phyloP scores from a whole-genome alignment of 1,140 invertebrate genomes.

The Antheraea mylitta region DNA sequence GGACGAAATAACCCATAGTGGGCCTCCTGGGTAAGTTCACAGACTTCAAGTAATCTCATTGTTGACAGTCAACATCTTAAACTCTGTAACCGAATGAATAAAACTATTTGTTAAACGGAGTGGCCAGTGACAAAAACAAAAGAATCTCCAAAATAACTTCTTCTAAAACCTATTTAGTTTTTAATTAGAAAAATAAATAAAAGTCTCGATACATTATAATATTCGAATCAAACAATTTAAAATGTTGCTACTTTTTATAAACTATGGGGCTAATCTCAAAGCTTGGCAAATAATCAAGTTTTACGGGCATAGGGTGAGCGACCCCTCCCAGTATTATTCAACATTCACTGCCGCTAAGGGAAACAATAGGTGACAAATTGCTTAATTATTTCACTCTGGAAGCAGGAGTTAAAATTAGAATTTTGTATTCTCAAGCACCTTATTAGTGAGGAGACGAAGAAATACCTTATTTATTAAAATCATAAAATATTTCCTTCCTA shows the following conservation, averaged over 20 bases:
- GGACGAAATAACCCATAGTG: no score
- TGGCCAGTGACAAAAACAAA: no score
- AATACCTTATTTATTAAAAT: no score
- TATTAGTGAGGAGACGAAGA: neutral
- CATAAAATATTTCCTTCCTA: no score
- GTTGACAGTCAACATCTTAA: no score
- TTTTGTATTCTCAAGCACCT: constrained; percentile 13
- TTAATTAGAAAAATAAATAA: no score
- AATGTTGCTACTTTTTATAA: neutral
- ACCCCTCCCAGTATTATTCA: constrained; percentile 6
- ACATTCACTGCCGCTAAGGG: constrained; percentile 5
- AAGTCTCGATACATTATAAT: neutral
- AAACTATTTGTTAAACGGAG: no score
- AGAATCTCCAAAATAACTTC: no score
- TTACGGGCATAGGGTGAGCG: neutral
- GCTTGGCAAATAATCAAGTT: constrained; percentile 11
- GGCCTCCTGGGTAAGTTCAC: no score
- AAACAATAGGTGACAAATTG: constrained; percentile 24
- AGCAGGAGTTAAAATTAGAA: constrained; percentile 16
- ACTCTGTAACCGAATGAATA: no score
- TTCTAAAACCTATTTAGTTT: no score
- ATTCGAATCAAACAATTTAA: neutral
- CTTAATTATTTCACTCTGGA: constrained; percentile 17
- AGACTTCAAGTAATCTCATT: no score
- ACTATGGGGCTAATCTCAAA: constrained; percentile 3